Percentiles rank a stretch among this genome's conserved stretches.
phyloP scores from a whole-genome alignment of 2,113 vertebrate genomes.

The Dipodomys spectabilis region DNA sequence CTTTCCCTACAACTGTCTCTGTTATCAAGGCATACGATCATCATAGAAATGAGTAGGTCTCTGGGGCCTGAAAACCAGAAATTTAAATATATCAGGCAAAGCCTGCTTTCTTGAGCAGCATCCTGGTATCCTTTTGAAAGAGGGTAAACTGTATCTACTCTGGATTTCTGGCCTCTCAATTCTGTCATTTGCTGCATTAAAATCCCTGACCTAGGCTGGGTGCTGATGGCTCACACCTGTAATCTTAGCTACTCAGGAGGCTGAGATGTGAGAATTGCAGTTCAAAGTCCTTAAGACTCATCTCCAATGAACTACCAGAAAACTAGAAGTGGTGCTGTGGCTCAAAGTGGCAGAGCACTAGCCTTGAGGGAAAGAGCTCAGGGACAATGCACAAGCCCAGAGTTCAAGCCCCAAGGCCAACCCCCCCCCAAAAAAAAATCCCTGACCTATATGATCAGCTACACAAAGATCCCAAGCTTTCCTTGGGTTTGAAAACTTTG shows the following conservation, averaged over 20 bases:
- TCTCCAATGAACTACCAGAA: no score
- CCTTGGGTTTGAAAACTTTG: neutral
- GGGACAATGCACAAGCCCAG: no score
- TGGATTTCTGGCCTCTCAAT: neutral
- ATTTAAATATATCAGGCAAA: neutral
- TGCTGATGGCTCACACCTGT: no score
- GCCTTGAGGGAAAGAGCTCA: no score
- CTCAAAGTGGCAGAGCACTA: no score
- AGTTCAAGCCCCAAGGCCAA: no score
- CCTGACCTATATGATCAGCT: neutral
- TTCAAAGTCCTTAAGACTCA: no score
- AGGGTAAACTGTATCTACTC: neutral
- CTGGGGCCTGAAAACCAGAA: neutral
- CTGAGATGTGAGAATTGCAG: no score
- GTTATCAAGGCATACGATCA: neutral
- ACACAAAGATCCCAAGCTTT: neutral
- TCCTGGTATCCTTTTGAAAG: neutral
- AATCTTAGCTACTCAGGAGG: no score
- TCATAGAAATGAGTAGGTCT: neutral
- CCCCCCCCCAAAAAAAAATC: neutral
- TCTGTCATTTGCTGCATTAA: neutral
- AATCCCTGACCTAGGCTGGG: no score
- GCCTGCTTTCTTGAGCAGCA: neutral
- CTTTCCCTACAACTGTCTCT: neutral
- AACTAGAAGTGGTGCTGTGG: no score